Evolutionary conservation across 2,113 vertebrate species (phyloP).

Genomic region (Edolisoma coerulescens): DNA sequence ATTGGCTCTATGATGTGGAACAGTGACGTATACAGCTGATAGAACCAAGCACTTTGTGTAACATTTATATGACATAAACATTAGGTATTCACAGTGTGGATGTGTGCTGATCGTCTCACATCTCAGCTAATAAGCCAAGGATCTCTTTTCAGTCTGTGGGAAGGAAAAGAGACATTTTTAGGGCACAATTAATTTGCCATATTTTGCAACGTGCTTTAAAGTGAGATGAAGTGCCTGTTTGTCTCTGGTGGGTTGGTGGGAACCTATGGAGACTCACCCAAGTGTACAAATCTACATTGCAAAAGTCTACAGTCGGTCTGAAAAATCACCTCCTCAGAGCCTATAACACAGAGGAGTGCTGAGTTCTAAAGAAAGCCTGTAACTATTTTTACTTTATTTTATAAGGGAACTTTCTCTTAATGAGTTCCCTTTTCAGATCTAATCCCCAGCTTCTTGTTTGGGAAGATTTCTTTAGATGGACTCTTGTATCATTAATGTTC

Average conservation of each 20-base stretch:
- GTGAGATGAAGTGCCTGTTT: neutral
- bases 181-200: conserved; percentile 39
- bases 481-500: conserved; percentile 16
- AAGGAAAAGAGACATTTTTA: conserved; percentile 41
- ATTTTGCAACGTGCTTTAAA: neutral
- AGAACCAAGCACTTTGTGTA: neutral
- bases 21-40: neutral
- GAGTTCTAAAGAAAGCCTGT: neutral
- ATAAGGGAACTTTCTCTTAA: conserved; percentile 16
- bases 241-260: neutral
- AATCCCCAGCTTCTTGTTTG: conserved; percentile 28
- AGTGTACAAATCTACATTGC: conserved; percentile 11
- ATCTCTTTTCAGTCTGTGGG: neutral
- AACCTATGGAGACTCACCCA: neutral
- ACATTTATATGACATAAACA: neutral
- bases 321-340: conserved; percentile 15
- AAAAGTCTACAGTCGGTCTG: neutral
- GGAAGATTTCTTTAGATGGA: conserved; percentile 18
- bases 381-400: conserved; percentile 29
- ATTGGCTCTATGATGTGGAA: neutral
- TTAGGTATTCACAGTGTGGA: neutral
- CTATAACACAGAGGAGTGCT: neutral
- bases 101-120: neutral
- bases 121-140: neutral
- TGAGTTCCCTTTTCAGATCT: conserved; percentile 34